These are phyloP conservation scores for Lophius americanus DNA, from an alignment of 2,797 vertebrate species.

Conservation along the genomic window DNA sequence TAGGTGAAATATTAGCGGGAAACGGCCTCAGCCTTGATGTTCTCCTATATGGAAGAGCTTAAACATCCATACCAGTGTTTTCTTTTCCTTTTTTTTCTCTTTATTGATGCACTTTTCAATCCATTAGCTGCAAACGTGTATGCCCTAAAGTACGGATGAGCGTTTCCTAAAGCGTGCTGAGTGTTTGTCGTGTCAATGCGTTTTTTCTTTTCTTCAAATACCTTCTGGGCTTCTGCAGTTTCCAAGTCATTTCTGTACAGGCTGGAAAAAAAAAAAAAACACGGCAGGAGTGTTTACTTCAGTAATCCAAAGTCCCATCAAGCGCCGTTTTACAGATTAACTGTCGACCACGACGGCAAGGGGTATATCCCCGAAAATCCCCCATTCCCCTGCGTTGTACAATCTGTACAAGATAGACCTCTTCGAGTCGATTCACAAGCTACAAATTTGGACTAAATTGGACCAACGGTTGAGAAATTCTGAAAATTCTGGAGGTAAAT, in stretches of 20 bases:
- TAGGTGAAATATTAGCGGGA: conserved; percentile 28
- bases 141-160: conserved; percentile 7
- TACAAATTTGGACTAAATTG: too few relatives aligned
- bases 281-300: conserved; percentile 2
- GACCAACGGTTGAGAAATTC: too few relatives aligned
- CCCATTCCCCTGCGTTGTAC: too few relatives aligned
- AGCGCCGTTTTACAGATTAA: not conserved
- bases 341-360: not conserved
- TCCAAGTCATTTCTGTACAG: conserved; percentile 25
- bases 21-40: conserved; percentile 24
- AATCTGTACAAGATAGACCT: too few relatives aligned
- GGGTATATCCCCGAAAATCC: not conserved
- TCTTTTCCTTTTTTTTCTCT: too few relatives aligned
- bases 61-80: not conserved
- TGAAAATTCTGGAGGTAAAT: too few relatives aligned
- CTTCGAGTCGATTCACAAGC: too few relatives aligned
- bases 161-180: conserved; percentile 9
- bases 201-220: conserved; percentile 7
- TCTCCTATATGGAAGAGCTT: conserved; percentile 1
- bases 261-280: conserved; percentile 17
- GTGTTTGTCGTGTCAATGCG: too few relatives aligned
- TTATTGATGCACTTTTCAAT: conserved; percentile 13
- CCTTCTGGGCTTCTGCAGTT: not conserved
- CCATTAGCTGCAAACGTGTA: conserved; percentile 27
- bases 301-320: not conserved